Base-by-base conservation (phyloP, 2,888 invertebrate genomes). In the Octonoba sinensis region DNA sequence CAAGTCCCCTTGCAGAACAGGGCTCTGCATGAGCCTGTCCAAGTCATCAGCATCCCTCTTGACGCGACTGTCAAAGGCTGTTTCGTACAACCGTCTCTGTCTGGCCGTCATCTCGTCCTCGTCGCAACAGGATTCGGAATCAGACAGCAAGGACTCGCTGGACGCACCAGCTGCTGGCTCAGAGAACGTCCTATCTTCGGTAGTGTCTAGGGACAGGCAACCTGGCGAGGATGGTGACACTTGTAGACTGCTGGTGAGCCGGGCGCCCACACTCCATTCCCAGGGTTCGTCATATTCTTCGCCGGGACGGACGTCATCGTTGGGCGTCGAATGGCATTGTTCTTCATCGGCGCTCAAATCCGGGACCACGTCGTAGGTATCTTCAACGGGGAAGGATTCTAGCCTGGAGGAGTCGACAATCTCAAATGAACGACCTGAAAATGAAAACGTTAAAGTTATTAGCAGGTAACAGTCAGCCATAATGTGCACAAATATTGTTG, bases 51-150 rank as follows among this genome's bases (percentile, higher is more conserved):
- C 91, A 86, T 94, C 94, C 85, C 93, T 93, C 87, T 93, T 93
- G 87, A 95, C 92, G 6, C 94, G 94, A 89, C 94, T 94, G 89
- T 95, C 95, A 89, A 95, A 95, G 79, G 95, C 95, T 76, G 95
- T 95, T 89, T 95, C 95, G 89, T 95, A 95, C 75, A 95, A 91
- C 89, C 94, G 94, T 87, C 94, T 91, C 49, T 84, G 84, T 77
- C 92, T 90, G 90, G 82, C 75, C 24, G 76, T 82, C 84, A 83
- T 84, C 36, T 73, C 79, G 69, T 66, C 74, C 11, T 75, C 84
- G 51, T 75, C 77, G 18, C 22, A 49, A 16, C 67, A 59, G 18
- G 70, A 77, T 22, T 67, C 67, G 8, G 70, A 70, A 18, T 78
- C 78, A 36, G 78, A 72, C 13, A 78, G 72, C 36, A 78, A 22